A percentile compares a stretch with the other conserved stretches of the same genome.
phyloP scores from a whole-genome alignment of 2,113 vertebrate genomes.

The Thamnaconus septentrionalis region DNA sequence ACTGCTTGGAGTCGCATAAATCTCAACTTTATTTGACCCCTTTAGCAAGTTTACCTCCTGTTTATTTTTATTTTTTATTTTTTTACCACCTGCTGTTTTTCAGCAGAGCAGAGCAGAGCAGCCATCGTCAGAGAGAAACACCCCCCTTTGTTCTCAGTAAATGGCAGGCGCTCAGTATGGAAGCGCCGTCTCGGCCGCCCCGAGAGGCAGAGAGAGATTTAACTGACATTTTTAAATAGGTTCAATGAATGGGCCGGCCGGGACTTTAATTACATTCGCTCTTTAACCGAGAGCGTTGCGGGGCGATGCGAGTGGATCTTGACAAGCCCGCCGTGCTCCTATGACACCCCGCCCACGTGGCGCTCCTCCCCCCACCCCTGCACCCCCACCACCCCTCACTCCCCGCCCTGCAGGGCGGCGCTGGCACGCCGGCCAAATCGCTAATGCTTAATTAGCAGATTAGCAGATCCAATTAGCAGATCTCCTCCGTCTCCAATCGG shows the following conservation, averaged over 20 bases:
- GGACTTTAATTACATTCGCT: conserved; percentile 76
- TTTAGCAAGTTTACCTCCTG: not conserved
- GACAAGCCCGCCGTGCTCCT: conserved; percentile 61
- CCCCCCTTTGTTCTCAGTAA: conserved; percentile 22
- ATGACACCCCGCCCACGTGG: conserved; percentile 63
- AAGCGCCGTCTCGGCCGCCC: conserved; percentile 20
- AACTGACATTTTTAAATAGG: conserved; percentile 69
- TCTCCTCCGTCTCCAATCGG: conserved; percentile 72
- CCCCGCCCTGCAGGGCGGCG: conserved; percentile 24
- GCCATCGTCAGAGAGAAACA: conserved; percentile 13
- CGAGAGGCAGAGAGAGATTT: conserved; percentile 50
- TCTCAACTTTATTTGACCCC: conserved; percentile 10
- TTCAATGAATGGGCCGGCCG: conserved; percentile 72
- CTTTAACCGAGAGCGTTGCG: conserved; percentile 54
- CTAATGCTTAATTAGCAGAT: conserved; percentile 79
- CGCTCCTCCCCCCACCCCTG: conserved; percentile 29
- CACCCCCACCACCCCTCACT: conserved; percentile 60
- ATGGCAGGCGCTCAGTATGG: conserved; percentile 40
- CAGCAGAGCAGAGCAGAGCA: not conserved
- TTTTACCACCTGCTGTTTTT: conserved; percentile 1
- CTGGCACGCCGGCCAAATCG: conserved; percentile 56
- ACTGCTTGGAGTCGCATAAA: conserved; percentile 20
- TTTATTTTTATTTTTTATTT: too few relatives aligned
- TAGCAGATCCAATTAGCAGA: conserved; percentile 80
- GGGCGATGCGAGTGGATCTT: conserved; percentile 63